Base-by-base conservation (phyloP, 2,888 invertebrate genomes). In the Tanypteryx hageni region DNA sequence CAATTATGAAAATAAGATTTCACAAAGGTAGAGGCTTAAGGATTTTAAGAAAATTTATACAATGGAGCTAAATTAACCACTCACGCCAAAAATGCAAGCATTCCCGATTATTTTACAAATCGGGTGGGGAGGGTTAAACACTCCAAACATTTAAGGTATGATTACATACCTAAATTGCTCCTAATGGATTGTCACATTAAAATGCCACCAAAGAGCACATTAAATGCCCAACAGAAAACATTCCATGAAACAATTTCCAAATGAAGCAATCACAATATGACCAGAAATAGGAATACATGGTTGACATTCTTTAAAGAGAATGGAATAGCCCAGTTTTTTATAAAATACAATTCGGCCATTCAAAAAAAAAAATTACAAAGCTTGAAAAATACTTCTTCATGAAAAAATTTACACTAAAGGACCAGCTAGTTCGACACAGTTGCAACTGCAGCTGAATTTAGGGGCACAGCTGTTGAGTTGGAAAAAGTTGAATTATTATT, bases 261-360 rank as follows among this genome's bases (percentile, higher is more conserved):
- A 44, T 44, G 8, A 89, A 89, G 64, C 44, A 89, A 89, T n/a
- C 68, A 89, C 61, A 89, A 68, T 64, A 89, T 89, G 89, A 89
- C 89, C 89, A 89, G 89, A 89, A 89, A 64, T 68, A 89, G 89
- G 64, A 89, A 89, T 89, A 89, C 89, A 89, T 89, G 64, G 64
- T 89, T 61, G 64, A 64, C 64, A 89, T 64, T 64, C 89, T 89
- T 64, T 44, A 89, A 27, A 64, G 61, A 56, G 56, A 83, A 83
- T 57, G 61, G 18, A 64, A 18, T n/a, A 76, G 76, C 22, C 76
- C 22, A 22, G 27, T 76, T 27, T 76, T 68, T 64, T 44, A 89
- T 10, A 89, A 89, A 89, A 89, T 59, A 64, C 31, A 89, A 3
- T 61, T 31, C 64, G 61, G 64, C 89, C n/a, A 89, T 89, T 89